phyloP scores from a whole-genome alignment of 2,797 vertebrate species.

The Fistularia commersonii region DNA sequence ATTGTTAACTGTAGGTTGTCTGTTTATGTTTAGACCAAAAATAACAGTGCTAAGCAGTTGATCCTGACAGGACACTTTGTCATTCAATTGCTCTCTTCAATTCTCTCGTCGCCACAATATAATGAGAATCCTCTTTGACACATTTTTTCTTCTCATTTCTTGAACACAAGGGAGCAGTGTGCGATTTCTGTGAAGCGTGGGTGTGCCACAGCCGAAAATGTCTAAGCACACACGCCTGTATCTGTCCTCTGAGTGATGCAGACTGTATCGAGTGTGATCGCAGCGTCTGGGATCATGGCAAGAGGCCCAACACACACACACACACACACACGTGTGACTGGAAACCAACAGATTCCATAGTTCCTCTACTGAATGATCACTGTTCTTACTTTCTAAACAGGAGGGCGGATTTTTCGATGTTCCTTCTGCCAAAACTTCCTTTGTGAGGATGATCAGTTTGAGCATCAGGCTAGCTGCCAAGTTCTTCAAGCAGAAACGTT shows the following conservation, averaged over 20 bases:
- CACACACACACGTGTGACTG: not conserved
- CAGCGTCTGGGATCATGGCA: slow-evolving; percentile 94
- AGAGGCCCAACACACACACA: slow-evolving; percentile 7
- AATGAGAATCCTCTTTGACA: not conserved
- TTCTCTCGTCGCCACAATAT: not conserved
- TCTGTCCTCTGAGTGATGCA: slow-evolving; percentile 87
- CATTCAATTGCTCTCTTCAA: no score
- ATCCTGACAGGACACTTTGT: no score
- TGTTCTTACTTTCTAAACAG: slow-evolving; percentile 59
- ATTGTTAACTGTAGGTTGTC: no score
- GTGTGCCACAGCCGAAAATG: slow-evolving; percentile 96
- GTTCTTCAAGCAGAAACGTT: slow-evolving; percentile 95
- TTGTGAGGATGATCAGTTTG: slow-evolving; percentile 99
- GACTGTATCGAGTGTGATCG: slow-evolving; percentile 96
- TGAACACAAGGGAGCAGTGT: slow-evolving; percentile 84
- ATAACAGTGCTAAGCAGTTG: no score
- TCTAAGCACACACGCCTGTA: slow-evolving; percentile 89
- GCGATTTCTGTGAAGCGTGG: slow-evolving; percentile 99
- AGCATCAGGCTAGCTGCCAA: slow-evolving; percentile 98
- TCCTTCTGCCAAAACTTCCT: slow-evolving; percentile 96
- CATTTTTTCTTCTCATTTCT: not conserved
- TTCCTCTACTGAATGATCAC: not conserved
- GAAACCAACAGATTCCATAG: not conserved
- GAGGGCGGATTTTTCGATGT: slow-evolving; percentile 94
- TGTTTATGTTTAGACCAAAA: no score